A percentile compares a stretch with the other conserved stretches of the same genome.
Conservation (phyloP, 2,888 invertebrate genomes). For the Trichogramma evanescens region DNA sequence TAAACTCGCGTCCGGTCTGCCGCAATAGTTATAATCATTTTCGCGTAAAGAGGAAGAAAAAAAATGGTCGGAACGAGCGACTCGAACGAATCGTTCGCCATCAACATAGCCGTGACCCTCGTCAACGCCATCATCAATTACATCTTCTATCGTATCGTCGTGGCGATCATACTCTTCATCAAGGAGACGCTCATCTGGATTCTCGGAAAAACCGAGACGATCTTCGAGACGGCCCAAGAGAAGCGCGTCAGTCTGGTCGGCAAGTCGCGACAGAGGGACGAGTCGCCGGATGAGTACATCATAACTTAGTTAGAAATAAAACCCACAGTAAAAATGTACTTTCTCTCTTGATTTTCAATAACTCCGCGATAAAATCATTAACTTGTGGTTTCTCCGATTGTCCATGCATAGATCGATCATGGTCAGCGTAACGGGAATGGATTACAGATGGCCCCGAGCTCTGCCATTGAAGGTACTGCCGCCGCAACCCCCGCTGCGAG, state of each 20-base stretch:
- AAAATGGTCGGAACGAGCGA: too few species aligned
- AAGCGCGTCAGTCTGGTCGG: neutral
- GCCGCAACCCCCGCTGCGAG: constrained; percentile 54
- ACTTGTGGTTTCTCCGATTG: too few species aligned
- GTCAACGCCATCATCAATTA: constrained; percentile 36
- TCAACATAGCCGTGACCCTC: constrained; percentile 27
- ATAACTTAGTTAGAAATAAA: neutral
- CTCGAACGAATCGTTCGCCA: constrained; percentile 26
- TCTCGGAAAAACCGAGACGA: neutral
- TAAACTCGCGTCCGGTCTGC: too few species aligned
- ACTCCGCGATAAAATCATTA: too few species aligned
- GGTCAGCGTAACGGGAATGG: constrained; percentile 25
- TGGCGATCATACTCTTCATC: constrained; percentile 28
- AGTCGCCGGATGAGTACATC: constrained; percentile 4
- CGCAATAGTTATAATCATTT: neutral
- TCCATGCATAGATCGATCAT: too few species aligned
- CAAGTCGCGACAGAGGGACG: neutral
- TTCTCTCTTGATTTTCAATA: too few species aligned
- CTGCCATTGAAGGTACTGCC: constrained; percentile 56
- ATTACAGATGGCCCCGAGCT: constrained; percentile 57
- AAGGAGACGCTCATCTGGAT: constrained; percentile 22
- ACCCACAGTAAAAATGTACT: too few species aligned
- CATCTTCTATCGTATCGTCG: constrained; percentile 32
- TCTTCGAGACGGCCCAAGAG: neutral
- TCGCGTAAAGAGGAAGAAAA: neutral